Base-by-base conservation (phyloP, 2,888 invertebrate genomes). In the Pardosa pseudoannulata region DNA sequence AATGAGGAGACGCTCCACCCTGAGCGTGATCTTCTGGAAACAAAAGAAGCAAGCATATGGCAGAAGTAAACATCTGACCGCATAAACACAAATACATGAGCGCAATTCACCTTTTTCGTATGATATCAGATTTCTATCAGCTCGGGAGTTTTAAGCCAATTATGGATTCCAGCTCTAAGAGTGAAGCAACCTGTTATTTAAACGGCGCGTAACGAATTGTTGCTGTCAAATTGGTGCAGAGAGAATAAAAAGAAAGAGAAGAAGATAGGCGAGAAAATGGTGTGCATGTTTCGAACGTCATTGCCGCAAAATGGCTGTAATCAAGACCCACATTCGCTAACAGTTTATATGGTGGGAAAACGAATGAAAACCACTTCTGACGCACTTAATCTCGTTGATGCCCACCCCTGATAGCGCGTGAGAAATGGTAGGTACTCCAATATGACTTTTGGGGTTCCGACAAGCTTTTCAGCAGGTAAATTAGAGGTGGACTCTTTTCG, bases 141-240 rank as follows among this genome's bases (percentile, higher is more conserved):
- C n/a, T n/a, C 41, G 41, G 41, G 41, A 11, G n/a, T 23, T 56
- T 56, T 56, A 56, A 56, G 16, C 64, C 71, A 79, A 79, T 79
- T 79, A 79, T 29, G 36, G 23, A 64, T 41, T 71, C 41, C n/a
- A 62, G 39, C 19, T 27, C 64, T 71, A 64, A 27, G 41, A 79
- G 39, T 29, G n/a, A 13, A 0, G 16, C 19, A 79, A 79, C 79
- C 71, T 72, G 79, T 72, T 79, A 79, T 79, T 79, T 79, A 72
- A 79, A 72, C 71, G 9, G 79, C 32, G 39, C 23, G 46, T 64
- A 46, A 71, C 79, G 71, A 79, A 72, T 79, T 64, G 79, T 79
- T 28, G 29, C 64, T 71, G 64, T 72, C 71, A 79, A n/a, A n/a
- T n/a, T 23, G 36, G 27, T 19, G 19, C 19, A 56, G 56, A 6